These are phyloP conservation scores for Sturnira hondurensis DNA, from an alignment of 2,113 vertebrate species.

Conservation along the genomic window DNA sequence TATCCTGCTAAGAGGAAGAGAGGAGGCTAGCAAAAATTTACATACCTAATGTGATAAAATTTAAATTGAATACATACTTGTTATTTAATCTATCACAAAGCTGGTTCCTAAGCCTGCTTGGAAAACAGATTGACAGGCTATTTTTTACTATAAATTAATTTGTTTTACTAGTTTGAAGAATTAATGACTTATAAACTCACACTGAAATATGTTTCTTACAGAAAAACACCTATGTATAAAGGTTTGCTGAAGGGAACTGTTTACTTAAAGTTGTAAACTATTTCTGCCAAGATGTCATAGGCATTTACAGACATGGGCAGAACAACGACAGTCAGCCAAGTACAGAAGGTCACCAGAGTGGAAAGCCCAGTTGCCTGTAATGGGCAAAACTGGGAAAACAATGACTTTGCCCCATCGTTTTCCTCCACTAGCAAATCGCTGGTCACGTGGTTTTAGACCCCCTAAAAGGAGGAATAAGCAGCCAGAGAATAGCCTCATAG, in stretches of 20 bases:
- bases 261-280: not conserved
- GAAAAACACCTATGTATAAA: not conserved
- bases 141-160: not conserved
- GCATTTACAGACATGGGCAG: not conserved
- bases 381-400: not conserved
- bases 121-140: not conserved
- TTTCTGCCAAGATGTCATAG: not conserved
- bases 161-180: not conserved
- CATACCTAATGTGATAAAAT: not conserved
- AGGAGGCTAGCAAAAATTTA: not conserved
- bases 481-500: not conserved
- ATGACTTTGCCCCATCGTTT: not conserved
- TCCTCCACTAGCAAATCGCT: not conserved
- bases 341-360: not conserved
- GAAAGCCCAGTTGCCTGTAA: not conserved
- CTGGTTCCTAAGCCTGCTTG: not conserved
- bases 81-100: not conserved
- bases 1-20: not conserved
- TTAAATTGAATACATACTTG: not conserved
- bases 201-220: not conserved
- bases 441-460: not conserved
- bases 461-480: not conserved
- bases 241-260: not conserved
- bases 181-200: not conserved
- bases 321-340: not conserved